Evolutionary conservation across 2,888 invertebrate genomes (phyloP).

Genomic region (Exephanes ischioxanthus): DNA sequence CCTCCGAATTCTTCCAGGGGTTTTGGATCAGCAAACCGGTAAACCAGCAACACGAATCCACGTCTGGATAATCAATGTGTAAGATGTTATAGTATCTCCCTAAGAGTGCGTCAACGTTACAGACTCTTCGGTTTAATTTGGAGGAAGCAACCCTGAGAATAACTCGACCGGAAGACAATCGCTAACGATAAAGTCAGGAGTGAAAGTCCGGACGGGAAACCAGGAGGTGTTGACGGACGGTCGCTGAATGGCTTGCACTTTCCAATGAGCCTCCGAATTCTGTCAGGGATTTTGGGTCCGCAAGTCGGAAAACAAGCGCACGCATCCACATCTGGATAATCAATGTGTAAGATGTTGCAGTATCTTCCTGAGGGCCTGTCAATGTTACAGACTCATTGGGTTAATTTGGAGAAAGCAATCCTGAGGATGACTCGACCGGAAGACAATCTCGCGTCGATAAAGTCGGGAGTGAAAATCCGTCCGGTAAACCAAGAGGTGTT

Average conservation of each 20-base stretch:
- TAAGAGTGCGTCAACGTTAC: neutral
- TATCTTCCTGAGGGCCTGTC: too few relatives aligned
- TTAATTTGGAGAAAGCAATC: neutral
- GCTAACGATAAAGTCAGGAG: neutral
- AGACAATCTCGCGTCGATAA: neutral
- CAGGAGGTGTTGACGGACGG: neutral
- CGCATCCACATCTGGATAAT: too few relatives aligned
- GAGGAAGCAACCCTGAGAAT: neutral
- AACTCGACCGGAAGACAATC: neutral
- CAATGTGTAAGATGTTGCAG: neutral
- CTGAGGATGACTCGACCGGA: neutral
- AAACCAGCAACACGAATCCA: too few relatives aligned
- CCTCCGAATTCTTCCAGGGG: neutral
- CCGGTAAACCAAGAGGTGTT: neutral
- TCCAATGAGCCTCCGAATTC: neutral
- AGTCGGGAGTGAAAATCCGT: neutral
- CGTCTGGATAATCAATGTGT: neutral
- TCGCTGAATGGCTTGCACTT: conserved; percentile 16
- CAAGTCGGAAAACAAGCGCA: too few relatives aligned
- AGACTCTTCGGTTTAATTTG: too few relatives aligned
- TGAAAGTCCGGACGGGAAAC: neutral
- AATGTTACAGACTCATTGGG: too few relatives aligned
- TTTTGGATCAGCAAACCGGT: neutral
- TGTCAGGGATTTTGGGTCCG: neutral
- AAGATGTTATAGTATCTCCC: neutral